phyloP scores from a whole-genome alignment of 2,113 vertebrate species.

The Herpailurus yagouaroundi region DNA sequence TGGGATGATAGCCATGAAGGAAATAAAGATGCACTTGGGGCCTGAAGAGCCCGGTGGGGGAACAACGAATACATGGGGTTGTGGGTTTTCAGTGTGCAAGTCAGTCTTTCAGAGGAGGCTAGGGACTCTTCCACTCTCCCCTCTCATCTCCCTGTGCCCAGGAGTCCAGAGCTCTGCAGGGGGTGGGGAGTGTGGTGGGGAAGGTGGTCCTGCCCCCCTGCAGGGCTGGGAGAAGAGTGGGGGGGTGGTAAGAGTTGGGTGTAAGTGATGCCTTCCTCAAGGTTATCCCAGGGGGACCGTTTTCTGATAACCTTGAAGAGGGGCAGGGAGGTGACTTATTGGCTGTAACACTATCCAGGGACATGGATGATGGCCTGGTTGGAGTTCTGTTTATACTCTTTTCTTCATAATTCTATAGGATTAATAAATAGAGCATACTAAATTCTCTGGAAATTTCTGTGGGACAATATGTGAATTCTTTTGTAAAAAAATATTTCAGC shows the following conservation, averaged over 20 bases:
- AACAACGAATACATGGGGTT: not conserved
- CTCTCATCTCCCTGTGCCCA: not conserved
- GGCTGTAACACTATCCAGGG: not conserved
- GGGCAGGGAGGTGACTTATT: fast-evolving
- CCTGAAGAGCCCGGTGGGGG: not conserved
- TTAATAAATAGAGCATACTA: not conserved
- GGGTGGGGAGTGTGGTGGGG: no score
- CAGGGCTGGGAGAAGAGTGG: not conserved
- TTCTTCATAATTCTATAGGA: not conserved
- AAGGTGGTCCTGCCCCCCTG: not conserved
- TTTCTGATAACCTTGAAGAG: not conserved
- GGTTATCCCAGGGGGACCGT: not conserved
- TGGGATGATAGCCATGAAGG: not conserved
- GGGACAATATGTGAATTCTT: not conserved
- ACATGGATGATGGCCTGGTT: not conserved
- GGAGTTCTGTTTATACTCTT: not conserved
- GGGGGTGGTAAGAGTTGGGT: fast-evolving
- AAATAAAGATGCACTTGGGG: not conserved
- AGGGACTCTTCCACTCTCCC: not conserved
- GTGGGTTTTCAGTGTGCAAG: not conserved
- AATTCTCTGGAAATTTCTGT: not conserved
- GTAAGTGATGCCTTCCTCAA: not conserved
- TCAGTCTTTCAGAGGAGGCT: not conserved
- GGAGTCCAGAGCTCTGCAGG: no score
- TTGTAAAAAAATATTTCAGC: not conserved